Conservation (phyloP, 1,140 invertebrate species). For the Portunus trituberculatus region DNA sequence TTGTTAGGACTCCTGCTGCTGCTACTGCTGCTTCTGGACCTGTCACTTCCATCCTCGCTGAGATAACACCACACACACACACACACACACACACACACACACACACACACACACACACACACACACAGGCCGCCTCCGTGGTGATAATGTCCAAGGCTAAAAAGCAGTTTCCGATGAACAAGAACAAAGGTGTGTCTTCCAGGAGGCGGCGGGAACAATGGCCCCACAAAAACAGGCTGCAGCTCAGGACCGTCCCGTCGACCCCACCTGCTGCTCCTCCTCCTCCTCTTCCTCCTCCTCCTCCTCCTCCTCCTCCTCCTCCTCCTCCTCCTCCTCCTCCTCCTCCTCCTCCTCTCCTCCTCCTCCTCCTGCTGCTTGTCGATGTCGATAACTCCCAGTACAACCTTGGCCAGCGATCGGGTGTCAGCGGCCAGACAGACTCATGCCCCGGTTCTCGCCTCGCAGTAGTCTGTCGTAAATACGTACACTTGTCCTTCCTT, state of each 20-base stretch:
- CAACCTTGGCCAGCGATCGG: no score
- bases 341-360: no score
- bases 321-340: background rate
- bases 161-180: slow-evolving; percentile 21
- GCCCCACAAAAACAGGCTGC: background rate
- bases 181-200: slow-evolving; percentile 4
- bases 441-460: no score
- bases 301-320: background rate
- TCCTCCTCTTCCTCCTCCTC: background rate
- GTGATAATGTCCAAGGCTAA: background rate
- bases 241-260: background rate
- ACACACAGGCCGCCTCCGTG: background rate
- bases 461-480: no score
- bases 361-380: no score
- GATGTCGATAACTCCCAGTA: no score
- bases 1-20: background rate
- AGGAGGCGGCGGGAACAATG: slow-evolving; percentile 6
- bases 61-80: background rate
- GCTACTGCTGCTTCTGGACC: background rate
- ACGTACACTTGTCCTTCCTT: no score
- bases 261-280: background rate
- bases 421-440: no score
- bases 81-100: no score
- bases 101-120: background rate
- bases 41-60: background rate